A percentile compares a stretch with the other conserved stretches of the same genome.
Conservation (phyloP, 1,140 invertebrate species). For the Drosophila persimilis region DNA sequence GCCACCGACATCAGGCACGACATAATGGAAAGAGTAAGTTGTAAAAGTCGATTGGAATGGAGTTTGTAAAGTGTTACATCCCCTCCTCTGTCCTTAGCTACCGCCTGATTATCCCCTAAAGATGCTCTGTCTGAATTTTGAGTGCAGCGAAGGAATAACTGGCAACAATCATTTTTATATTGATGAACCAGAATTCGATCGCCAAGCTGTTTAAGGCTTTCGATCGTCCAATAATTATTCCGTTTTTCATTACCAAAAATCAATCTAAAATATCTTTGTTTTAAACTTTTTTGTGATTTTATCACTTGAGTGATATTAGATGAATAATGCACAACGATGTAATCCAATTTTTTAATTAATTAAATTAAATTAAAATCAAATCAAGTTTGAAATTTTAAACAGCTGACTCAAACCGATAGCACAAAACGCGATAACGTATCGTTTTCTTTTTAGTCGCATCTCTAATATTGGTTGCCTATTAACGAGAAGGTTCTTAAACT, state of each 20-base stretch:
- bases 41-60: neutral
- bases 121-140: conserved; percentile 54
- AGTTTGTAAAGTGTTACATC: neutral
- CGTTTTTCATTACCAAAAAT: conserved; percentile 29
- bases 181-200: conserved; percentile 69
- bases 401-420: neutral
- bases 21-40: conserved; percentile 64
- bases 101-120: conserved; percentile 50
- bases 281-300: conserved; percentile 45
- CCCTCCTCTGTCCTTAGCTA: conserved; percentile 32
- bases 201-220: conserved; percentile 37
- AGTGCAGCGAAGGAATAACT: conserved; percentile 66
- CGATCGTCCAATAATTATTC: neutral
- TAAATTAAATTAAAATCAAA: neutral
- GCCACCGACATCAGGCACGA: conserved; percentile 69
- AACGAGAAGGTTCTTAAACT: too few species aligned
- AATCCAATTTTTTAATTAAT: conserved; percentile 17
- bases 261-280: conserved; percentile 13
- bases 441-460: conserved; percentile 14
- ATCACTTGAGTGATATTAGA: conserved; percentile 50
- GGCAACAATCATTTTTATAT: conserved; percentile 57
- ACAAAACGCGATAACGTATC: conserved; percentile 1
- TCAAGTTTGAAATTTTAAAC: conserved; percentile 4
- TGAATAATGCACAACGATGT: conserved; percentile 44
- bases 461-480: conserved; percentile 17